Evolutionary conservation across 2,797 vertebrate species (phyloP), one percentile per base, ranked within the genome.

Genomic region (Notolabrus celidotus): DNA sequence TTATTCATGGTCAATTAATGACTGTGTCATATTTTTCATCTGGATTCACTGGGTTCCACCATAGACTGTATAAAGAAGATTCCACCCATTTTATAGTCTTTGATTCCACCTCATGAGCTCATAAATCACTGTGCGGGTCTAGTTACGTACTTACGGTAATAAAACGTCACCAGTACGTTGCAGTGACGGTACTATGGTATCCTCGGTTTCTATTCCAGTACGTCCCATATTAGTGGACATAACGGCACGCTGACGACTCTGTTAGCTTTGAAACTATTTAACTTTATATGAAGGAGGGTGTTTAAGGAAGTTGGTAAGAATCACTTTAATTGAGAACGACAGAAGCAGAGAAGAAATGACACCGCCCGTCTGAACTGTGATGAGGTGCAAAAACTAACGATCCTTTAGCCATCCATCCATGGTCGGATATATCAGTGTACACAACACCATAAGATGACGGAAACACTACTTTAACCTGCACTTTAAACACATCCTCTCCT

Each of bases 71-170:
- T n/a, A n/a, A n/a, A n/a, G n/a, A n/a, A n/a, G n/a, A n/a, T n/a
- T n/a, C n/a, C n/a, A n/a, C n/a, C n/a, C n/a, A n/a, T n/a, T n/a
- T n/a, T n/a, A n/a, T n/a, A n/a, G n/a, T n/a, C n/a, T n/a, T n/a
- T n/a, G n/a, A n/a, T 4, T 27, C 27, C 27, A 6, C 27, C 27
- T 3, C 4, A 31, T 4, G 31, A 31, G 36, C 27, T 3, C 4
- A 31, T 4, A 31, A 31, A 36, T 36, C 3, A 7, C 14, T 10
- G 17, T 69, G 64, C 79, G 61, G 23, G 10, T 29, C 4, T 79
- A 23, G 4, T 34, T 2, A 0, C 0, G 14, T 16, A 33, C n/a
- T 86, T 88, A 86, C 81, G 86, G 79, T 86, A 84, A 58, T 7
- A 1, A 11, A 25, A 22, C 43, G 1, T 55, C 71, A 63, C 19